Evolutionary conservation across 2,797 vertebrate species (phyloP), one percentile per base, ranked within the genome.

Genomic region (Sebastes dallii): DNA sequence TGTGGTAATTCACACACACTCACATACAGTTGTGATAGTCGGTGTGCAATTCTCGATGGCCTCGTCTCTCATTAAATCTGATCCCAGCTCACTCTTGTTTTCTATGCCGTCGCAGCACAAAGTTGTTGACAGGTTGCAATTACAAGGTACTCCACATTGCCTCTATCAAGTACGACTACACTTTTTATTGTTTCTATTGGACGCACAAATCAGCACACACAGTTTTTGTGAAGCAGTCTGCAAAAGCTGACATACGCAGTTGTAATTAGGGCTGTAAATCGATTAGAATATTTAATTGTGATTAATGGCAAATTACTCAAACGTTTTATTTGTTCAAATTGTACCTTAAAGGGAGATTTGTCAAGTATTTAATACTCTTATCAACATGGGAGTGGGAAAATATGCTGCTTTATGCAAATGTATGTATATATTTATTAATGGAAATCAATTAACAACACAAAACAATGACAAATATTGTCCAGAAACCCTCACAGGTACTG

Each of bases 41-140:
- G 6, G 5, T 65, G 27, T 27, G 65, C 36, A 69, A 65, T 76
- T 36, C 36, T 55, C 24, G 2, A 39, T 56, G 71, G 71, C 55
- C 25, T 68, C 80, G 74, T 67, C 66, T 66, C 76, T 74, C 60
- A 66, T 85, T 85, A 80, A 69, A 77, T 67, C 59, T 27, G 58
- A 85, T 75, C 71, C 74, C 58, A 34, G 30, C 42, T 55, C 46
- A 42, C 50, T 67, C 62, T 70, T 78, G 69, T 75, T 69, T 61
- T 61, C 24, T 4, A 1, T 34, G 14, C 52, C 46, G 50, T 46
- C 30, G 27, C 20, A 39, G 7, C 27, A 36, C 56, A 16, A 72
- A 66, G 60, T 59, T 67, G 46, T 36, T 80, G 70, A 65, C 76
- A 54, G 18, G 25, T 25, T 72, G 27, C 67, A 81, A 56, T 77